Conservation (phyloP, 2,797 vertebrate species). For the Australoheros facetus region DNA sequence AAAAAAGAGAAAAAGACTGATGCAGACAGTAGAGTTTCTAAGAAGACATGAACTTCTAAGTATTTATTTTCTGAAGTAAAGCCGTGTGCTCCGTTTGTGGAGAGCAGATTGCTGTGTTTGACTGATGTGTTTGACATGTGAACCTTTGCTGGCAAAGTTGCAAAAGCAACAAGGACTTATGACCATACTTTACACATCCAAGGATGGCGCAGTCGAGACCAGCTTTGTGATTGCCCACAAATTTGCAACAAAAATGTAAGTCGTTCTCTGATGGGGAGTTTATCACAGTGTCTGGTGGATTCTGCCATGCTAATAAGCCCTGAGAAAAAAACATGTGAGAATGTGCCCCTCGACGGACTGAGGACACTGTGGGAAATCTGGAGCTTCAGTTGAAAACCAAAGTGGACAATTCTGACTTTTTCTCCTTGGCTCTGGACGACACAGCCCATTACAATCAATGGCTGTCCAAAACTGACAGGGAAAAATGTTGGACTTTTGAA, state of each 20-base stretch:
- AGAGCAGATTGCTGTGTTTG: not conserved
- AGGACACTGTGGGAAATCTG: not conserved
- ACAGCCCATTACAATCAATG: not conserved
- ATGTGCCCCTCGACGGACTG: not conserved
- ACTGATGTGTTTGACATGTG: not conserved
- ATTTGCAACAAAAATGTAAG: not conserved
- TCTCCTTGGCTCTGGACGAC: not conserved
- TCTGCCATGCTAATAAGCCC: not conserved
- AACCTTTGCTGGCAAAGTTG: not conserved
- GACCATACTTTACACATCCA: not conserved
- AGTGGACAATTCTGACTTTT: not conserved
- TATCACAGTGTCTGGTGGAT: not conserved
- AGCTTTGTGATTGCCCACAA: conserved; percentile 1
- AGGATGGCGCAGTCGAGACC: not conserved
- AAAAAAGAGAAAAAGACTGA: not conserved
- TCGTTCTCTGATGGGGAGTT: not conserved
- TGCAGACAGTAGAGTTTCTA: not conserved
- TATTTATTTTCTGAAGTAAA: not conserved
- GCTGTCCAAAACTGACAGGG: not conserved
- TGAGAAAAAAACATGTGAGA: fast-evolving
- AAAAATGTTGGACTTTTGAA: not conserved
- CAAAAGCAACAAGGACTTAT: not conserved
- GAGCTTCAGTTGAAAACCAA: not conserved
- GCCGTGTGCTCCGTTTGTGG: not conserved
- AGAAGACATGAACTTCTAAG: not conserved